Evolutionary conservation across 2,113 vertebrate genomes (phyloP).

Genomic region (Corydoras sp.): DNA sequence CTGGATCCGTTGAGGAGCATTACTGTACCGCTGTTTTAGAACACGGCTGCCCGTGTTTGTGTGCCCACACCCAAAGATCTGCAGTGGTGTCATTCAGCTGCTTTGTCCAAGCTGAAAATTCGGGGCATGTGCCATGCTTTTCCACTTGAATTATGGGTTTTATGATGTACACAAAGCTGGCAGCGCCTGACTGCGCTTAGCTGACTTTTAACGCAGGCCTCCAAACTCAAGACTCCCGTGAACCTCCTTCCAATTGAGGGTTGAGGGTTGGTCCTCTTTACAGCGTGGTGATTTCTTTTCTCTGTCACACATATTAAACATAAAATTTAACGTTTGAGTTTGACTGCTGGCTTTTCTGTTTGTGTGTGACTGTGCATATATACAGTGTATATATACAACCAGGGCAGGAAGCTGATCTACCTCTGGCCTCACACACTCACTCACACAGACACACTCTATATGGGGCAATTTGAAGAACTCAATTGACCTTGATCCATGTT

Average conservation of each 20-base stretch:
- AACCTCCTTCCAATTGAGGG: neutral
- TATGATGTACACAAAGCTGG: conserved; percentile 18
- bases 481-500: too few species aligned
- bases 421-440: too few species aligned
- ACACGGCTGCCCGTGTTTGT: conserved; percentile 15
- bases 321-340: neutral
- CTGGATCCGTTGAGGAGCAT: conserved; percentile 35
- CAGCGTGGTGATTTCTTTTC: neutral
- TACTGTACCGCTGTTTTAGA: conserved; percentile 39
- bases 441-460: too few species aligned
- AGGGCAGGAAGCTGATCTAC: too few species aligned
- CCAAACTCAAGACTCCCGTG: neutral
- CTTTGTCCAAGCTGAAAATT: conserved; percentile 26
- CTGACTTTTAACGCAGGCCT: conserved; percentile 21
- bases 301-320: neutral
- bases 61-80: conserved; percentile 8
- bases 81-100: neutral
- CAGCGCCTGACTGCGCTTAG: conserved; percentile 15
- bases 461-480: too few species aligned
- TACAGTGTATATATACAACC: too few species aligned
- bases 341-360: neutral
- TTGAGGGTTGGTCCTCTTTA: neutral
- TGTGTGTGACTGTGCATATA: too few species aligned
- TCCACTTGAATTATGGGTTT: conserved; percentile 25
- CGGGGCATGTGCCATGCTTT: conserved; percentile 20